Evolutionary conservation across 1,140 invertebrate species (phyloP).

Genomic region (Caerostris darwini): DNA sequence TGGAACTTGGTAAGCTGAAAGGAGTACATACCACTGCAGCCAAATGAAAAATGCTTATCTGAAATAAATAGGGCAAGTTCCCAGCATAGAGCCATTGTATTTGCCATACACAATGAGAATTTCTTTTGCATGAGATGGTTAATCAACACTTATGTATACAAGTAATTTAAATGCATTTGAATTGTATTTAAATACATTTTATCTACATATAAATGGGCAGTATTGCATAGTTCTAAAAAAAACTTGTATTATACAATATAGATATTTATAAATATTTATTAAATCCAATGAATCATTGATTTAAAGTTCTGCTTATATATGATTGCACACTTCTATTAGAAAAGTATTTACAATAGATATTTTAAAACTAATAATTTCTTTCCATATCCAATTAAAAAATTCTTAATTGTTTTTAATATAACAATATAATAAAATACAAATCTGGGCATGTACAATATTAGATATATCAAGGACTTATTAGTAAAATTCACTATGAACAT

Average conservation of each 20-base stretch:
- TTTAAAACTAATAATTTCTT: too few species aligned
- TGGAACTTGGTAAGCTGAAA: slow-evolving; percentile 6
- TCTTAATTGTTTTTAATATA: too few species aligned
- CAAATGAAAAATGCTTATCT: neutral
- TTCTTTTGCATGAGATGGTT: neutral
- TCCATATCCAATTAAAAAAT: too few species aligned
- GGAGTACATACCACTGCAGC: neutral
- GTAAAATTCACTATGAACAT: too few species aligned
- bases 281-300: too few species aligned
- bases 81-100: neutral
- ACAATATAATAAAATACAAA: too few species aligned
- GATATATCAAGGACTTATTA: too few species aligned
- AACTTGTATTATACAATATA: neutral
- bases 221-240: slow-evolving; percentile 13
- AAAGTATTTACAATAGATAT: too few species aligned
- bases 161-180: slow-evolving; percentile 50
- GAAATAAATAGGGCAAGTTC: slow-evolving; percentile 6
- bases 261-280: too few species aligned
- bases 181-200: slow-evolving; percentile 33
- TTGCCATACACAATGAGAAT: neutral
- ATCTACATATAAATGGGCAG: slow-evolving; percentile 33
- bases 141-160: slow-evolving; percentile 36
- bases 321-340: too few species aligned
- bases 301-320: too few species aligned
- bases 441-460: too few species aligned